phyloP scores from a whole-genome alignment of 1,140 invertebrate species.

The Zophobas morio region DNA sequence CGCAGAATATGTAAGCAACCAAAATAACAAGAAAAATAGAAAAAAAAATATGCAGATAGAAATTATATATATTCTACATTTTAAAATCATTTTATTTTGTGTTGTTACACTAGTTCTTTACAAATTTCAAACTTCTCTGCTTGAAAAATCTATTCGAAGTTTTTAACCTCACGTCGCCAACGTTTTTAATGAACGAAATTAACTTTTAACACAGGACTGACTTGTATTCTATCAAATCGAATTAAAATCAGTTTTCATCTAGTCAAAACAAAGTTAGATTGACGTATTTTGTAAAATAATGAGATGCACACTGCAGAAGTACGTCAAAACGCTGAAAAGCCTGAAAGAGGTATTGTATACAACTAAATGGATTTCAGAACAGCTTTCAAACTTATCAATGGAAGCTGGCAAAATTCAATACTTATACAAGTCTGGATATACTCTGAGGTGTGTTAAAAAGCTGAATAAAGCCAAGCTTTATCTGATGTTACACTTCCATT shows the following conservation, averaged over 20 bases:
- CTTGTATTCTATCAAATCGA: too few species aligned
- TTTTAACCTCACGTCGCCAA: background rate
- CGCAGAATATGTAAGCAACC: too few species aligned
- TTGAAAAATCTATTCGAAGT: too few species aligned
- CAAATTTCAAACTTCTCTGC: too few species aligned
- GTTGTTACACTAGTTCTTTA: too few species aligned
- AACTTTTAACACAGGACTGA: too few species aligned
- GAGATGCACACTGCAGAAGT: background rate
- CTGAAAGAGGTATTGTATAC: background rate
- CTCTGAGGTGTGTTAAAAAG: background rate
- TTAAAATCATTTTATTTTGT: too few species aligned
- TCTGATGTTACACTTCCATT: background rate
- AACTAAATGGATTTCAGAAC: background rate
- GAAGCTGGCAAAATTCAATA: background rate
- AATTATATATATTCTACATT: too few species aligned
- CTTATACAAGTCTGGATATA: background rate
- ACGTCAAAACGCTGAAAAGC: background rate
- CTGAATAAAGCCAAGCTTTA: background rate
- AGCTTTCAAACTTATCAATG: background rate
- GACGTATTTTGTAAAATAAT: background rate
- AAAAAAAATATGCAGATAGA: too few species aligned
- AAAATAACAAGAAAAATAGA: too few species aligned
- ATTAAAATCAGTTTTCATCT: too few species aligned
- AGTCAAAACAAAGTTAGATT: too few species aligned
- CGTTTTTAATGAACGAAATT: slow-evolving; percentile 28